Evolutionary conservation across 2,113 vertebrate genomes (phyloP).

Genomic region (Pollimyrus isidori): DNA sequence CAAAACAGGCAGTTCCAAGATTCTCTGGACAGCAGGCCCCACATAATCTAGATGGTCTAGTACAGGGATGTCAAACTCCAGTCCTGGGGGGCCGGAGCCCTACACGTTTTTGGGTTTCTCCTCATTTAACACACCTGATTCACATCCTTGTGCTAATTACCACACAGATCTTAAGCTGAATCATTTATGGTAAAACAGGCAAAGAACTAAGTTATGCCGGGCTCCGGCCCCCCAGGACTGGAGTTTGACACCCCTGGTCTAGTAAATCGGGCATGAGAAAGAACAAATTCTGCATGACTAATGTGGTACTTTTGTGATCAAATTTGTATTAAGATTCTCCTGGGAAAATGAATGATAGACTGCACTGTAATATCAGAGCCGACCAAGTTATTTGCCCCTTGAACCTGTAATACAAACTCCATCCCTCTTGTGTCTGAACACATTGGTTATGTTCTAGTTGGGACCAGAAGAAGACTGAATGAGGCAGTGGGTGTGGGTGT

Average conservation of each 20-base stretch:
- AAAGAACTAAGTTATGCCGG: too few species aligned
- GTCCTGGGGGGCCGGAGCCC: too few species aligned
- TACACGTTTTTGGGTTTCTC: too few species aligned
- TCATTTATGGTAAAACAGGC: too few species aligned
- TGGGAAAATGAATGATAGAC: neutral
- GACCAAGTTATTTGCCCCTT: neutral
- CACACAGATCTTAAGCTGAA: too few species aligned
- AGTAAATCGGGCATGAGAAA: neutral
- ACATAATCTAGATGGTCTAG: neutral
- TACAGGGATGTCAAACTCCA: neutral
- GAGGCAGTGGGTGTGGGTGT: neutral
- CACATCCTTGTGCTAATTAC: too few species aligned
- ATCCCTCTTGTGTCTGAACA: neutral
- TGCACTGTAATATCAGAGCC: neutral
- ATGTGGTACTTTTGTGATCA: neutral
- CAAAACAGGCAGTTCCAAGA: neutral
- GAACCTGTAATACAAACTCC: too few species aligned
- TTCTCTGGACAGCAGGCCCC: too few species aligned
- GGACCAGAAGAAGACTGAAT: neutral
- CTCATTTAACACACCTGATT: too few species aligned
- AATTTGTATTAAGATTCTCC: neutral
- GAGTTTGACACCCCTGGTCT: neutral
- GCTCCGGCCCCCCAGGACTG: too few species aligned
- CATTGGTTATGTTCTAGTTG: neutral
- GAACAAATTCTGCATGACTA: neutral